phyloP scores from a whole-genome alignment of 1,140 invertebrate genomes.

The Bacillus rossius region DNA sequence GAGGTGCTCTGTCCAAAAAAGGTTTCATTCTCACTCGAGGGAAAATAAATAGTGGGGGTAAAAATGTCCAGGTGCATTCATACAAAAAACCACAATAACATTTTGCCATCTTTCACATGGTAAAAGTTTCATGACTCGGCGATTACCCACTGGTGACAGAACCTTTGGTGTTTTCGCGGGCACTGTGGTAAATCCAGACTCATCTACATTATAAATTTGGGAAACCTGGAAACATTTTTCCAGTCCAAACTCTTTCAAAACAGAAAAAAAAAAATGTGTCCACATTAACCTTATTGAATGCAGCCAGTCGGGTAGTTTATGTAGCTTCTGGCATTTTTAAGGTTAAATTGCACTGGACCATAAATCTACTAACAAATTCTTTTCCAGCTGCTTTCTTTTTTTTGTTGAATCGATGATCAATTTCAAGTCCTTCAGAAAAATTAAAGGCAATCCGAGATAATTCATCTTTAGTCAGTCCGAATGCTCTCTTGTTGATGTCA shows the following conservation, averaged over 20 bases:
- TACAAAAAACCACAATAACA: constrained; percentile 31
- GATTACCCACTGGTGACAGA: constrained; percentile 34
- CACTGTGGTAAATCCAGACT: constrained; percentile 42
- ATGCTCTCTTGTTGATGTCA: no score
- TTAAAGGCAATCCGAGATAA: no score
- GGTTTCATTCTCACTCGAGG: constrained; percentile 29
- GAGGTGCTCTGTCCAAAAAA: constrained; percentile 31
- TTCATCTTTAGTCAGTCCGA: no score
- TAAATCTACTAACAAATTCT: constrained; percentile 24
- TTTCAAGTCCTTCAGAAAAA: background rate
- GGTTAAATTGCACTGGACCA: constrained; percentile 13
- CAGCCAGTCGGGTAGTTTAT: constrained; percentile 8
- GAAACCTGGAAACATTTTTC: no score
- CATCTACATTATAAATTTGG: constrained; percentile 40
- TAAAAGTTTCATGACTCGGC: constrained; percentile 36
- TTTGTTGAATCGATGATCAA: constrained; percentile 11
- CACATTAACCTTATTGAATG: no score
- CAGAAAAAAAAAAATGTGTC: no score
- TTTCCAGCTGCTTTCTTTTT: constrained; percentile 22
- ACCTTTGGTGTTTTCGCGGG: constrained; percentile 36
- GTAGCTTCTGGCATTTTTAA: constrained; percentile 30
- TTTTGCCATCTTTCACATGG: constrained; percentile 37
- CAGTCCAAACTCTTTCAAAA: no score
- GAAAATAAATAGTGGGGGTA: constrained; percentile 36
- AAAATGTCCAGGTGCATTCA: constrained; percentile 31